Base-by-base conservation (phyloP, 1,140 invertebrate species). In the Cotesia chilonis region DNA sequence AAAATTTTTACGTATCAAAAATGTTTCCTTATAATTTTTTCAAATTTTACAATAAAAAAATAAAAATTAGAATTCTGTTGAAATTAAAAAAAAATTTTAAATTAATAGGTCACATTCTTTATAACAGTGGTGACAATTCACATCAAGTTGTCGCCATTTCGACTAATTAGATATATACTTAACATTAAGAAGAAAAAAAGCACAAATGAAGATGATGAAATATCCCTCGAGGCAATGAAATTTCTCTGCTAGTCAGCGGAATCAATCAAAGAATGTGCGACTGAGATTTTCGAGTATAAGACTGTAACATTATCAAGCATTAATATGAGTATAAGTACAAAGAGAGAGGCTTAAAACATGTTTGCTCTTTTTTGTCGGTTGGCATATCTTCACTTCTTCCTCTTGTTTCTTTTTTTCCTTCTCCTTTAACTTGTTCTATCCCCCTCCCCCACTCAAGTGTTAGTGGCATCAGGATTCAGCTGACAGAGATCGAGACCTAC, bases 401-500 rank as follows among this genome's bases (percentile, higher is more conserved):
- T 35, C 35, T 6, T 61, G 37, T 36, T 41, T 17, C 14, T 59
- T 55, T 71, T 63, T 64, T 28, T 63, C 69, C 51, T 57, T 37
- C 60, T 60, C 60, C 55, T 69, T 54, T 4, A 14, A 47, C n/a
- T 57, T 35, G 54, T 35, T 38, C 38, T 70, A n/a, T 64, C 38
- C 59, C 70, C 65, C 55, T 38, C 52, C 38, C 6, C 74, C 63
- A 68, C 71, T 28, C 28, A 28, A 28, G 28, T 0, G 28, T 28
- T 28, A 28, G 78, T 79, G 78, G 76, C 77, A 77, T 75, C 61
- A 74, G 76, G 75, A 47, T 47, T 51, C 69, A 67, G 72, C 75
- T 72, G 79, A 74, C 76, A 79, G 79, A 81, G 80, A 80, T 79
- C 79, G 77, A 81, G 84, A 84, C 83, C 85, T 77, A 87, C 83